A percentile compares a stretch with the other conserved stretches of the same genome.
phyloP scores from a whole-genome alignment of 2,113 vertebrate genomes.

The Meles meles region DNA sequence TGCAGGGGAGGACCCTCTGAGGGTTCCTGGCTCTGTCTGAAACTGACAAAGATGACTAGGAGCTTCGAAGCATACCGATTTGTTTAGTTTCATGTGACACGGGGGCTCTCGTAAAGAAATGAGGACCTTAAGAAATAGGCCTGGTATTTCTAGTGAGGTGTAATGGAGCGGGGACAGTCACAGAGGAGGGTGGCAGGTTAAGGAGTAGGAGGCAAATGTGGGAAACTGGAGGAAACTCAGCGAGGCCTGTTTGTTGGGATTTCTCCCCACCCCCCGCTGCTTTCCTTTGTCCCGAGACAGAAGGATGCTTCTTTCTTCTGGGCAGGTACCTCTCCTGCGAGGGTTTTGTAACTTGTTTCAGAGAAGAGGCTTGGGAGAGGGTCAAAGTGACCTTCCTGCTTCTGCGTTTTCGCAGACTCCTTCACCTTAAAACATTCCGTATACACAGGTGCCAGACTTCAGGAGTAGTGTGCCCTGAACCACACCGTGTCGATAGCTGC shows the following conservation, averaged over 20 bases:
- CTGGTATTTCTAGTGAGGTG: not conserved
- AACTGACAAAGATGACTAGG: not conserved
- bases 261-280: rapidly evolving
- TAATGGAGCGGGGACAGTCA: not conserved
- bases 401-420: not conserved
- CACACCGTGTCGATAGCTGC: not conserved
- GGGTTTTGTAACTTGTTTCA: not conserved
- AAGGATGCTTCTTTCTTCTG: not conserved
- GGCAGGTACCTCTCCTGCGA: not conserved
- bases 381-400: not conserved
- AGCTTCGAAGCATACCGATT: not conserved
- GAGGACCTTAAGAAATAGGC: not conserved
- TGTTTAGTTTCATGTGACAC: not conserved
- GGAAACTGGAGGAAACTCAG: not conserved
- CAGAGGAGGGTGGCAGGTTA: not conserved
- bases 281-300: not conserved
- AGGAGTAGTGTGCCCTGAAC: not conserved
- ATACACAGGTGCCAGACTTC: not conserved
- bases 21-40: not conserved
- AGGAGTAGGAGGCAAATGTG: not conserved
- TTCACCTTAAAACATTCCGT: not conserved
- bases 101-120: not conserved
- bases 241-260: not conserved
- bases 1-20: not conserved
- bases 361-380: not conserved